Base-by-base conservation (phyloP, 2,888 invertebrate genomes). In the Chymomyza fuscimana region DNA sequence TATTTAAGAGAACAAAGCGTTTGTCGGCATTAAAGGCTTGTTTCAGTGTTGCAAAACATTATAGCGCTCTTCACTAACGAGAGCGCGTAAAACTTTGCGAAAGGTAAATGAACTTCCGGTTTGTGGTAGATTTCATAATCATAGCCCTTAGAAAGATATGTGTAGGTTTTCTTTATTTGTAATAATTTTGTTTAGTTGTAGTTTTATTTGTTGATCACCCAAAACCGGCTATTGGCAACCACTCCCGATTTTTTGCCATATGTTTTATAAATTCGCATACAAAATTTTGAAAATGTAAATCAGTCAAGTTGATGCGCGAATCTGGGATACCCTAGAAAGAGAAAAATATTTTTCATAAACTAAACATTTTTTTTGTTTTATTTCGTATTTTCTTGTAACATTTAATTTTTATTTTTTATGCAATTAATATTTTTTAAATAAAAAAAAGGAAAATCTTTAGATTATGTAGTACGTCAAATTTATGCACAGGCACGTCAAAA, bases 51-150 rank as follows among this genome's bases (percentile, higher is more conserved):
- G 40, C 61, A 52, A 12, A 46, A 25, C 62, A 19, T 5, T 16
- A 3, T 4, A 19, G 19, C 12, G 15, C 25, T 61, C 16, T 40
- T 19, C 6, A n/a, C 54, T 9, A n/a, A 54, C 4, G 19, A 19
- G 40, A 10, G 40, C 4, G 10, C 40, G 4, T 36, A 12, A 46
- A 46, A 46, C 58, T 36, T 68, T 77, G 50, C 61, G 50, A 81
- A 81, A 90, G 89, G 89, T 89, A 84, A 89, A 88, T 81, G 86
- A 89, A 89, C 89, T 89, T 89, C 89, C 89, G 90, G 89, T 80
- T 88, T 56, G 74, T 66, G 74, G 73, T 67, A 76, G 80, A 75
- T 84, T 68, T 75, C 75, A 77, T 72, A 74, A 69, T 50, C 32
- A 16, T 56, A 56, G 40, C 56, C 29, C 16, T 19, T 9, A 16